Evolutionary conservation across 2,113 vertebrate genomes (phyloP).

Genomic region (Oxyura jamaicensis): DNA sequence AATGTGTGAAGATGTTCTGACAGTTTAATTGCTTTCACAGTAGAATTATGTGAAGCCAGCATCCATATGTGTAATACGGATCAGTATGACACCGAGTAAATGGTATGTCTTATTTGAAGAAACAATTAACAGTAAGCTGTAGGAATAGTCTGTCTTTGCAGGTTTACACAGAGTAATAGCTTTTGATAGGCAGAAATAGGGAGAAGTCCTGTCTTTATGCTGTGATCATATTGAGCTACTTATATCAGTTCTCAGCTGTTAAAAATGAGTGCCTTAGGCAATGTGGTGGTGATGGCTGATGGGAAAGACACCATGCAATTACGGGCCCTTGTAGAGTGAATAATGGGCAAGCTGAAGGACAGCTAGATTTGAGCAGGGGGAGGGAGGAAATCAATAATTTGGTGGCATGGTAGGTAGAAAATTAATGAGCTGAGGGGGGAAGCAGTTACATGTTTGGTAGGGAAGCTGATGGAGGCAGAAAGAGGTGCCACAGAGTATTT

Average conservation of each 20-base stretch:
- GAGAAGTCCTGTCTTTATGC: neutral
- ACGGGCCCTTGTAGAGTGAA: neutral
- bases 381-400: neutral
- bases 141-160: neutral
- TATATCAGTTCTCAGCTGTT: neutral
- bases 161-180: neutral
- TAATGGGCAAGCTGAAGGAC: neutral
- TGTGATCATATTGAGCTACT: neutral
- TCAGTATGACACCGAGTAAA: neutral
- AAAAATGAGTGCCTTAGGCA: neutral
- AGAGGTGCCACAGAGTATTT: neutral
- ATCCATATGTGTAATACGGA: neutral
- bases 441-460: neutral
- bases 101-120: neutral
- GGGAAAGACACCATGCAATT: neutral
- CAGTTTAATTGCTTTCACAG: neutral
- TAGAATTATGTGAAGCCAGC: neutral
- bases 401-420: neutral
- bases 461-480: neutral
- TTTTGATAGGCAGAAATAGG: neutral
- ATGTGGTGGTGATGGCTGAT: neutral
- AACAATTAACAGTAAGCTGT: neutral
- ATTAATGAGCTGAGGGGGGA: neutral
- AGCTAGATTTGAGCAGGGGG: neutral
- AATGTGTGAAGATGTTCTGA: neutral